Evolutionary conservation across 2,888 invertebrate genomes (phyloP).

Genomic region (Tillus elongatus): DNA sequence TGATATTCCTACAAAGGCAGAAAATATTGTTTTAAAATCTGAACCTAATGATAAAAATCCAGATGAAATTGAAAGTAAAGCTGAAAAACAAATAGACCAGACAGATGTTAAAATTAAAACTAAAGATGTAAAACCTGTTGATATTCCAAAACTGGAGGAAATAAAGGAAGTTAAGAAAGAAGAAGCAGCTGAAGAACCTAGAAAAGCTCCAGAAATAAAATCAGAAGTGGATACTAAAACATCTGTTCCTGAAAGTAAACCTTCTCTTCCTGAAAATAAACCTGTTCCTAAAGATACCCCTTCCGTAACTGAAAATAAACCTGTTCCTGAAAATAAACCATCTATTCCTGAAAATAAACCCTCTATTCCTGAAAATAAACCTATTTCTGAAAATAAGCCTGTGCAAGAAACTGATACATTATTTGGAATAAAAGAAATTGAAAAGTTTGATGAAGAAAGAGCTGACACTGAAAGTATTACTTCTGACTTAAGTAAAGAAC

Average conservation of each 20-base stretch:
- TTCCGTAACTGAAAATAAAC: slow-evolving; percentile 3
- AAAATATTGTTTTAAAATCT: too few relatives aligned
- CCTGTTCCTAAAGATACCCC: too few relatives aligned
- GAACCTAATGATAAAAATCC: too few relatives aligned
- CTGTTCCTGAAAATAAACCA: neutral
- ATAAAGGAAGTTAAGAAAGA: slow-evolving; percentile 12
- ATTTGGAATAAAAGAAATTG: slow-evolving; percentile 35
- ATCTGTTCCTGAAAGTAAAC: slow-evolving; percentile 10
- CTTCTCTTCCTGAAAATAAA: too few relatives aligned
- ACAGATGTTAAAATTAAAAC: slow-evolving; percentile 20
- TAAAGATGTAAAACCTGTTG: slow-evolving; percentile 18
- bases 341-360: too few relatives aligned
- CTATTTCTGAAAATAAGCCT: too few relatives aligned
- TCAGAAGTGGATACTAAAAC: slow-evolving; percentile 10
- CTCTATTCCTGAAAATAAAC: too few relatives aligned
- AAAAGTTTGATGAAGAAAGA: slow-evolving; percentile 36
- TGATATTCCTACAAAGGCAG: too few relatives aligned
- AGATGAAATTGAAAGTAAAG: slow-evolving; percentile 2
- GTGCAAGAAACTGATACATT: slow-evolving; percentile 26
- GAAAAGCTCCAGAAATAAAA: slow-evolving; percentile 7
- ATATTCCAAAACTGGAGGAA: neutral
- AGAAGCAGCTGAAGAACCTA: slow-evolving; percentile 6
- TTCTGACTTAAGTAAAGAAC: slow-evolving; percentile 36
- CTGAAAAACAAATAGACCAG: slow-evolving; percentile 16
- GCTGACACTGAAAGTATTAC: slow-evolving; percentile 35